Evolutionary conservation across 1,140 invertebrate genomes (phyloP).

Genomic region (Piezodorus guildinii): DNA sequence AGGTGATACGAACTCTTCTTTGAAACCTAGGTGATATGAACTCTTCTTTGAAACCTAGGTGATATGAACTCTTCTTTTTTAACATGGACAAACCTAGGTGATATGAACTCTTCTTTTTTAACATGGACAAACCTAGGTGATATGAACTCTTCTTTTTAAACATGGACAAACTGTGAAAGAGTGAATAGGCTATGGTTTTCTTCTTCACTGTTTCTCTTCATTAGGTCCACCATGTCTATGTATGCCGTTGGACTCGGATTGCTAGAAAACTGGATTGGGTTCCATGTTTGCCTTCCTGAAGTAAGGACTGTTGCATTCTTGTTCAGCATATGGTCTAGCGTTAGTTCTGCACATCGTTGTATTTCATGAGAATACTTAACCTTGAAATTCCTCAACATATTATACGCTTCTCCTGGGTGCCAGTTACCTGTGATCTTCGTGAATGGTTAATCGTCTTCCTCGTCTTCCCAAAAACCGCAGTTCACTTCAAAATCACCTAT

Average conservation of each 20-base stretch:
- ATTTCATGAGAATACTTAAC: neutral
- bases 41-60: neutral
- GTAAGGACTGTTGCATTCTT: neutral
- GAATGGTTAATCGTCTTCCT: neutral
- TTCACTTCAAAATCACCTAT: neutral
- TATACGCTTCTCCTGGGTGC: neutral
- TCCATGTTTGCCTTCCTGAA: slow-evolving; percentile 4
- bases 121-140: too few relatives aligned
- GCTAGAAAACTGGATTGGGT: neutral
- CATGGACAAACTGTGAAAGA: neutral
- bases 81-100: too few relatives aligned
- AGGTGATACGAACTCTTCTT: too few relatives aligned
- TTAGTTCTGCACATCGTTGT: neutral
- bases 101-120: too few relatives aligned
- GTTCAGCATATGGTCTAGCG: neutral
- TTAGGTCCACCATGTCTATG: neutral
- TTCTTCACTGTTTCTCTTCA: neutral
- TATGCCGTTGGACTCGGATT: neutral
- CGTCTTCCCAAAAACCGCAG: neutral
- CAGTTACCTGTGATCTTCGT: neutral
- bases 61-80: neutral
- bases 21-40: neutral
- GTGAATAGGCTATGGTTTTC: neutral
- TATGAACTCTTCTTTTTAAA: too few relatives aligned
- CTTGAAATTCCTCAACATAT: neutral